Conservation (phyloP, 2,888 invertebrate genomes). For the Acanthococcus lagerstroemiae region DNA sequence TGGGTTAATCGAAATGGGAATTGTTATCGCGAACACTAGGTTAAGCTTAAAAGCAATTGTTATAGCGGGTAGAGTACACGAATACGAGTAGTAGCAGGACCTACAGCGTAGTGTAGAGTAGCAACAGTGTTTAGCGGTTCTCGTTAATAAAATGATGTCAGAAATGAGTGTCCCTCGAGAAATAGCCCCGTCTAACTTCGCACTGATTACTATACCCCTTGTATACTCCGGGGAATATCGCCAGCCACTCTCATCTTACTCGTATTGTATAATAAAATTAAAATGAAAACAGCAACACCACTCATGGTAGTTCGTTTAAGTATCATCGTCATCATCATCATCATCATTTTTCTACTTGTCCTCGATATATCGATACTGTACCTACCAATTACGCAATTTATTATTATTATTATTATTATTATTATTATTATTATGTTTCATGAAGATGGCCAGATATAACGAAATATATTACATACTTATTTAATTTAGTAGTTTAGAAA, state of each 20-base stretch:
- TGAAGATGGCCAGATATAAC: too few species aligned
- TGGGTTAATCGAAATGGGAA: slow-evolving; percentile 12
- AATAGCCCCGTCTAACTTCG: slow-evolving; percentile 8
- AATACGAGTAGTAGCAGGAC: slow-evolving; percentile 6
- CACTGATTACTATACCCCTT: slow-evolving; percentile 23
- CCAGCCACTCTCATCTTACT: neutral
- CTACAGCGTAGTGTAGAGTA: too few species aligned
- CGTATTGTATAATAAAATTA: slow-evolving; percentile 19
- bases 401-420: too few species aligned
- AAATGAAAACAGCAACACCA: slow-evolving; percentile 14
- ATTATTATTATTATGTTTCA: too few species aligned
- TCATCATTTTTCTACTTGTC: too few species aligned
- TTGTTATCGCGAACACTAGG: neutral
- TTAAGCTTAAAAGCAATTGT: slow-evolving; percentile 20
- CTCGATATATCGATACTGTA: too few species aligned
- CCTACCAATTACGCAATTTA: too few species aligned
- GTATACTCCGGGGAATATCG: slow-evolving; percentile 20
- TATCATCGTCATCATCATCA: too few species aligned
- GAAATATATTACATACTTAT: too few species aligned
- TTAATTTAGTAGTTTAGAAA: too few species aligned
- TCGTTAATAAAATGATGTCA: slow-evolving; percentile 23
- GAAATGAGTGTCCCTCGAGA: slow-evolving; percentile 23
- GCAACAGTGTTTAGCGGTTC: slow-evolving; percentile 25
- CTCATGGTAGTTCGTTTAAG: slow-evolving; percentile 16
- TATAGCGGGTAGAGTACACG: slow-evolving; percentile 10